These are phyloP conservation scores for Indicator indicator DNA, from an alignment of 2,113 vertebrate species.

Conservation along the genomic window DNA sequence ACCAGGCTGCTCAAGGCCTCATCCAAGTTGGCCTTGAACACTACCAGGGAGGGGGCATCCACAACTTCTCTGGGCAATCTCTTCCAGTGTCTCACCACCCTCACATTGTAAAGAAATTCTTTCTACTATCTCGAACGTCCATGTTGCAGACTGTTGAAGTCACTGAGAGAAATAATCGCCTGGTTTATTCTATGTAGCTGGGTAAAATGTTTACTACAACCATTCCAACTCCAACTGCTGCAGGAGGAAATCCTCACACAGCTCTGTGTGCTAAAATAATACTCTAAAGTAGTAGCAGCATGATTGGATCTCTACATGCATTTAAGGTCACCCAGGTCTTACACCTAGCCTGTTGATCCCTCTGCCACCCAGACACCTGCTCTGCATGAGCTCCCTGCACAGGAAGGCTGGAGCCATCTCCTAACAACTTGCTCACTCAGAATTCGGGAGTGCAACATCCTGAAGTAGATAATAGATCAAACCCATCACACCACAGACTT, in stretches of 20 bases:
- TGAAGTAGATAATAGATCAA: not conserved
- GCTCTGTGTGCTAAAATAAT: conserved; percentile 35
- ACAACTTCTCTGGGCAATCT: too few species aligned
- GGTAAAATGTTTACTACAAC: not conserved
- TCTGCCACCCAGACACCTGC: not conserved
- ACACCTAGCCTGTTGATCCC: not conserved
- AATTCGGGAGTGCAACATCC: not conserved
- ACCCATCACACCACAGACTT: not conserved
- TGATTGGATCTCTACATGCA: conserved; percentile 48
- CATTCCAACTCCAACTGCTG: not conserved
- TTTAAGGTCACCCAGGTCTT: conserved; percentile 9
- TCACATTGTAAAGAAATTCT: too few species aligned
- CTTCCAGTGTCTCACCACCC: too few species aligned
- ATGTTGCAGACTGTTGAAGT: not conserved
- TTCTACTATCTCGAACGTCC: accelerated
- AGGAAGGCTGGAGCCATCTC: not conserved
- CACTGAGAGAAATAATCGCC: not conserved
- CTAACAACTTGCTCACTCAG: accelerated
- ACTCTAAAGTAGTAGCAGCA: conserved; percentile 7
- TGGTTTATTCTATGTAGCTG: not conserved
- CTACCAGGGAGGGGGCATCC: too few species aligned
- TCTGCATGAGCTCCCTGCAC: not conserved
- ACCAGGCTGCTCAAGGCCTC: too few species aligned
- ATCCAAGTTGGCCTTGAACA: too few species aligned
- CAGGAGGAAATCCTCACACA: conserved; percentile 17